Evolutionary conservation across 2,888 invertebrate genomes (phyloP).

Genomic region (Pecten maximus): DNA sequence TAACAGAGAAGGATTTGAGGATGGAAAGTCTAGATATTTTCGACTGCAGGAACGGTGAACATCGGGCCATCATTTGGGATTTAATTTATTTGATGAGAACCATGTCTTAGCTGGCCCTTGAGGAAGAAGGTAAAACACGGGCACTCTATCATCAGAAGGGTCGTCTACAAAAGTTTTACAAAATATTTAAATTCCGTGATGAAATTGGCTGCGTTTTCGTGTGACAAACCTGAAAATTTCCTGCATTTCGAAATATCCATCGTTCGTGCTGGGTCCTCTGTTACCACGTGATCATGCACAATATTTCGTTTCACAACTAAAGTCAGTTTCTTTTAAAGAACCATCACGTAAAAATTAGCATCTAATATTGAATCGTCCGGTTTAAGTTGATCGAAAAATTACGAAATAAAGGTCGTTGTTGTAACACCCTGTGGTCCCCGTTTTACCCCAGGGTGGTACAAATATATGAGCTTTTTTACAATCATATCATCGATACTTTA

Average conservation of each 20-base stretch:
- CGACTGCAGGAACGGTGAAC: neutral
- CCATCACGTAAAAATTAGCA: neutral
- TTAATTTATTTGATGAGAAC: neutral
- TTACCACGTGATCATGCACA: no score
- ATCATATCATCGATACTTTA: no score
- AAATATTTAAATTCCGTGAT: neutral
- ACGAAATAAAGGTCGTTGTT: no score
- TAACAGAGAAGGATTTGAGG: neutral
- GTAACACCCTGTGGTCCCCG: no score
- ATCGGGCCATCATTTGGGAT: neutral
- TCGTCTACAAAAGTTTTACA: neutral
- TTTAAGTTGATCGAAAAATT: no score
- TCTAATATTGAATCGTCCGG: no score
- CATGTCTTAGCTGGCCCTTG: neutral
- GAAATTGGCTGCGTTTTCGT: neutral
- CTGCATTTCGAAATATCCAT: neutral
- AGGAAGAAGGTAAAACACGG: neutral
- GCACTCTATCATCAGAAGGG: neutral
- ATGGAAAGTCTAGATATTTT: neutral
- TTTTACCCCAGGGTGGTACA: no score
- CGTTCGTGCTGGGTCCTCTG: no score
- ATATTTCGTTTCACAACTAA: no score
- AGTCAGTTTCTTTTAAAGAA: neutral
- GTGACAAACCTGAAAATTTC: neutral
- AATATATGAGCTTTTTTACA: no score